phyloP scores from a whole-genome alignment of 2,888 invertebrate genomes.

The Macroteleia sp. region DNA sequence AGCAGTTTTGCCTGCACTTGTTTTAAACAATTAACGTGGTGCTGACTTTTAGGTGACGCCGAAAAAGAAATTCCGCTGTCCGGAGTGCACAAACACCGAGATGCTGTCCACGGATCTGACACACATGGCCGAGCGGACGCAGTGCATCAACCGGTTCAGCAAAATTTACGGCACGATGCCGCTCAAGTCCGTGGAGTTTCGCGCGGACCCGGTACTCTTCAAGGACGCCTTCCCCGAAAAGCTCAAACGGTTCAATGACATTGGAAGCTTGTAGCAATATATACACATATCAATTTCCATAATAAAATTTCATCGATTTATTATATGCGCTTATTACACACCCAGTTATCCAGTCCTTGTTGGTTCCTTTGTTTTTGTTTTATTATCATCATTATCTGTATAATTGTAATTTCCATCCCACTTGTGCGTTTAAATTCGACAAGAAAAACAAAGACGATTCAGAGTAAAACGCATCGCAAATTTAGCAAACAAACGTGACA shows the following conservation, averaged over 20 bases:
- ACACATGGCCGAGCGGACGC: constrained; percentile 96
- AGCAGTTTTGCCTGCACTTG: too few species aligned
- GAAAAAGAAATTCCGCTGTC: constrained; percentile 98
- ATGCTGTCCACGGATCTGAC: constrained; percentile 96
- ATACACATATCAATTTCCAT: constrained; percentile 61
- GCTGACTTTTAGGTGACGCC: constrained; percentile 94
- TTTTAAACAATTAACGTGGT: too few species aligned
- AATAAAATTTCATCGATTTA: constrained; percentile 57
- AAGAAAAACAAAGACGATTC: constrained; percentile 4
- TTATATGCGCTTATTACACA: constrained; percentile 51
- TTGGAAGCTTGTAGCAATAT: constrained; percentile 90
- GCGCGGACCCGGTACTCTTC: constrained; percentile 97
- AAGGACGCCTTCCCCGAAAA: constrained; percentile 93
- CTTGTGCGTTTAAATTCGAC: constrained; percentile 35
- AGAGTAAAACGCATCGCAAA: constrained; percentile 28
- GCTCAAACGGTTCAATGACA: constrained; percentile 93
- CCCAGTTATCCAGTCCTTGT: constrained; percentile 30
- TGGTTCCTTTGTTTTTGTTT: constrained; percentile 15
- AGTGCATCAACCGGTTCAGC: constrained; percentile 92
- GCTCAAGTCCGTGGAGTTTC: constrained; percentile 93
- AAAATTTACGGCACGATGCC: constrained; percentile 94
- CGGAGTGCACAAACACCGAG: constrained; percentile 96
- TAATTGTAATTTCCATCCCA: constrained; percentile 22
- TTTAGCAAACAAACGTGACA: constrained; percentile 51
- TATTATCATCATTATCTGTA: constrained; percentile 5